Conservation (phyloP, 2,888 invertebrate genomes). For the Phyllotreta striolata region DNA sequence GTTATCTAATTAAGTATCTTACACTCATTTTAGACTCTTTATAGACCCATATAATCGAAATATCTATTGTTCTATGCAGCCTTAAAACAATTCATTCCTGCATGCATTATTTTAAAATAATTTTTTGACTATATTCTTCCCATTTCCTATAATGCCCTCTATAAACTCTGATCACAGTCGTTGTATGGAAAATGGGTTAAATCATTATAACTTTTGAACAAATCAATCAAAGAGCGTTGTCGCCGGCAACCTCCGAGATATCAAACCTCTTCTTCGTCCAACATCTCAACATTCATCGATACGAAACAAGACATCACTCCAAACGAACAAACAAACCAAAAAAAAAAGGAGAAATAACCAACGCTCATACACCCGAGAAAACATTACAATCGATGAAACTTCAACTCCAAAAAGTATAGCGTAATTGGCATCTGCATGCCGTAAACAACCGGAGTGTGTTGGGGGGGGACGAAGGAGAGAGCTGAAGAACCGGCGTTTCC, state of each 20-base stretch:
- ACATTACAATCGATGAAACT: conserved; percentile 51
- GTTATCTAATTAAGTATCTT: too few species aligned
- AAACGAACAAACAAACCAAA: conserved; percentile 33
- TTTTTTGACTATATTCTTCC: too few species aligned
- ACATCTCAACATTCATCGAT: conserved; percentile 22
- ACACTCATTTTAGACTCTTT: too few species aligned
- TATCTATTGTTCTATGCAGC: too few species aligned
- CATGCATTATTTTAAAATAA: too few species aligned
- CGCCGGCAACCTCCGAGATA: conserved; percentile 12
- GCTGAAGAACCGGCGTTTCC: conserved; percentile 47
- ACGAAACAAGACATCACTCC: conserved; percentile 57
- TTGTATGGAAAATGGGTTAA: background rate
- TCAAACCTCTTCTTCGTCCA: conserved; percentile 37
- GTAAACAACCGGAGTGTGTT: conserved; percentile 60
- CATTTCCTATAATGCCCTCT: too few species aligned
- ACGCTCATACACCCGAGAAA: conserved; percentile 46
- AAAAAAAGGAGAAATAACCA: conserved; percentile 19
- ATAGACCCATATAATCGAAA: too few species aligned
- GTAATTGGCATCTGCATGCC: conserved; percentile 46
- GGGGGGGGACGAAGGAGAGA: too few species aligned
- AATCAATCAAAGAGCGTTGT: conserved; percentile 4
- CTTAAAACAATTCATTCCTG: too few species aligned
- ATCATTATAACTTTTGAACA: background rate
- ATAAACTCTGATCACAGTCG: too few species aligned
- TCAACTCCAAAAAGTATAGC: conserved; percentile 23